These are phyloP conservation scores for Bathynomus jamesi DNA, from an alignment of 1,140 invertebrate genomes.

Conservation along the genomic window DNA sequence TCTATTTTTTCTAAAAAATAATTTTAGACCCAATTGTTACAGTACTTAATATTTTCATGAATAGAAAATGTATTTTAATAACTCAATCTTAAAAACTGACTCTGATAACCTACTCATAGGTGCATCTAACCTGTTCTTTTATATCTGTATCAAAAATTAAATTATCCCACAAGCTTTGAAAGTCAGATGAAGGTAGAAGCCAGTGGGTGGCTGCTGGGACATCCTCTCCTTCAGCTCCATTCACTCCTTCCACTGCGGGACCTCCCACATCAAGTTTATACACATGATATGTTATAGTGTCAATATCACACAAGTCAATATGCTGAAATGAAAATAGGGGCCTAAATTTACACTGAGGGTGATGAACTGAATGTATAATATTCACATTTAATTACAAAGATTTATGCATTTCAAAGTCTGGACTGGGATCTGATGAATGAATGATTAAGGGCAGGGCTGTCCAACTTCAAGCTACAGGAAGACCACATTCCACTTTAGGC, in stretches of 20 bases:
- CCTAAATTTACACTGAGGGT: too few relatives aligned
- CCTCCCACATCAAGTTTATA: constrained; percentile 5
- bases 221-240: constrained; percentile 4
- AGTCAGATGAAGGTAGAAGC: constrained; percentile 11
- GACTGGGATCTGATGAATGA: background rate
- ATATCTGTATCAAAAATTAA: constrained; percentile 14
- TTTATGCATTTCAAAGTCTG: background rate
- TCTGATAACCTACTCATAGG: too few relatives aligned
- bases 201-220: constrained; percentile 14
- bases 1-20: too few relatives aligned
- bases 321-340: background rate
- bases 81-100: too few relatives aligned
- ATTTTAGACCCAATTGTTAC: too few relatives aligned
- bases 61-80: too few relatives aligned
- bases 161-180: constrained; percentile 10
- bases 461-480: too few relatives aligned
- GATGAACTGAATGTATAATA: background rate
- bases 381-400: background rate
- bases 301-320: background rate
- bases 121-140: constrained; percentile 8
- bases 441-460: background rate
- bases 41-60: too few relatives aligned
- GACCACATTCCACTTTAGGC: too few relatives aligned
- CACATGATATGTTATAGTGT: background rate
- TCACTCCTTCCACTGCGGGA: constrained; percentile 6